Evolutionary conservation across 2,113 vertebrate genomes (phyloP).

Genomic region (Cathartes aura): DNA sequence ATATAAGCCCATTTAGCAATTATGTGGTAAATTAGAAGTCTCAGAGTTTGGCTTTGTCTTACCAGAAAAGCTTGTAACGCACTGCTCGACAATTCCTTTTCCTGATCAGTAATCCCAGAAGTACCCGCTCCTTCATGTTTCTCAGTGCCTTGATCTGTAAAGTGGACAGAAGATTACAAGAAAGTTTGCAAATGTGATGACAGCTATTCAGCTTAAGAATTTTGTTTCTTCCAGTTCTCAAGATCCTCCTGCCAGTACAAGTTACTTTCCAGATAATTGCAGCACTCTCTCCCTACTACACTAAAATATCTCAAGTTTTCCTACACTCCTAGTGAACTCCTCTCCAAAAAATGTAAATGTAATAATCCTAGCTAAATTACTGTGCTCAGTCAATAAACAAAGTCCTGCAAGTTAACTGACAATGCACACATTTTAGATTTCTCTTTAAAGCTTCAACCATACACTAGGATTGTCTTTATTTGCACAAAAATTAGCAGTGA

Average conservation of each 20-base stretch:
- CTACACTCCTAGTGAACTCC: not conserved
- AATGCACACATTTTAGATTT: not conserved
- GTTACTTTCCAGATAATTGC: not conserved
- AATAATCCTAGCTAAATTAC: not conserved
- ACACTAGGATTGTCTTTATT: not conserved
- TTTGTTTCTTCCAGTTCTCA: not conserved
- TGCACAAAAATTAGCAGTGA: not conserved
- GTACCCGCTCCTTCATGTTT: conserved; percentile 84
- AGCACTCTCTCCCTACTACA: not conserved
- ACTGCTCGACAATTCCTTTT: conserved; percentile 87
- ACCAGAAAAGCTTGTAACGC: conserved; percentile 91
- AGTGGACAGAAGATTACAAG: not conserved
- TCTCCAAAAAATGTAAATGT: not conserved
- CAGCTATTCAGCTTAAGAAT: not conserved
- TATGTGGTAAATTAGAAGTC: not conserved
- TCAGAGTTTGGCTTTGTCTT: conserved; percentile 26
- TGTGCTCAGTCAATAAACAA: not conserved
- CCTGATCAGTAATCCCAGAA: conserved; percentile 89
- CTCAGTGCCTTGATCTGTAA: conserved; percentile 85
- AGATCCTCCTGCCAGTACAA: not conserved
- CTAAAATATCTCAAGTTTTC: not conserved
- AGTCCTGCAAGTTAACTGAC: not conserved
- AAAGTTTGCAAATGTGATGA: not conserved
- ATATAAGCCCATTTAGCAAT: not conserved
- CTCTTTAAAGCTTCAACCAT: not conserved